Conservation (phyloP, 53 echinoderm and acorn worm species). For the Mesocentrotus franciscanus region DNA sequence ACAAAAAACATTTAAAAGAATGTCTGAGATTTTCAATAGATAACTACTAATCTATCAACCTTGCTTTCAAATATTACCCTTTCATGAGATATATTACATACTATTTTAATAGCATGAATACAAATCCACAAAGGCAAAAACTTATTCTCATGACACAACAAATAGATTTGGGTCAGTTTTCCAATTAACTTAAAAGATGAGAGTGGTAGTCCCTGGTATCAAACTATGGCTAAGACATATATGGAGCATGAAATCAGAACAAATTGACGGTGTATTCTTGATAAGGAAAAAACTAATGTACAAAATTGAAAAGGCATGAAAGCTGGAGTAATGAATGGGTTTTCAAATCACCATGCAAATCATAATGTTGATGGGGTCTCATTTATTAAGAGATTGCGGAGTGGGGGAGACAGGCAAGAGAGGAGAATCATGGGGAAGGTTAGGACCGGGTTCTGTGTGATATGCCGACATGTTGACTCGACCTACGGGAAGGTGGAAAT, state of each 20-base stretch:
- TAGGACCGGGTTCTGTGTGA: neutral
- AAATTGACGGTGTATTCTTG: neutral
- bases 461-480: conserved; percentile 10
- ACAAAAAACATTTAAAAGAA: too few relatives aligned
- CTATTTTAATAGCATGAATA: neutral
- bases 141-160: neutral
- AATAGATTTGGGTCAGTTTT: neutral
- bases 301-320: neutral
- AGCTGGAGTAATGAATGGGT: conserved; percentile 7
- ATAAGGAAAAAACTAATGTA: neutral
- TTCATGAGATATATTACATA: neutral
- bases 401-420: neutral
- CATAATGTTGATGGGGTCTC: conserved; percentile 24
- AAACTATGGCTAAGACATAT: neutral
- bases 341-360: conserved; percentile 29
- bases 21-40: too few relatives aligned
- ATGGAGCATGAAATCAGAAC: neutral
- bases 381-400: conserved; percentile 3
- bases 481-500: neutral
- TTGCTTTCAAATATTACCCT: neutral
- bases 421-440: neutral
- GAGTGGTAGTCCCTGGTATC: neutral
- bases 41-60: neutral
- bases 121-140: neutral
- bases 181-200: neutral